Base-by-base conservation (phyloP, 2,797 vertebrate species). In the Bryconaethiops microstoma region DNA sequence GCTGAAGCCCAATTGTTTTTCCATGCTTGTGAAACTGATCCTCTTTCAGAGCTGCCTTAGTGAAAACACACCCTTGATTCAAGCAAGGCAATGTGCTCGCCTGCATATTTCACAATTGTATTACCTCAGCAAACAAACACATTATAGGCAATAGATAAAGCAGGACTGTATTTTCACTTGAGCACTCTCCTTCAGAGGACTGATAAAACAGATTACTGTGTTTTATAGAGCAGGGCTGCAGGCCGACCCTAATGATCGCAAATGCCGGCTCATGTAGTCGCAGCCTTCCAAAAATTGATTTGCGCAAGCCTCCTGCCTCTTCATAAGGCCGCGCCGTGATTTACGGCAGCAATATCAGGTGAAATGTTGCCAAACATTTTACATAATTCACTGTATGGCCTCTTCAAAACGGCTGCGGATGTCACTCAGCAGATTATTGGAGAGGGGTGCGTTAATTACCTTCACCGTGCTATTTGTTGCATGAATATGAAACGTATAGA, bases 291-390 rank as follows among this genome's bases (percentile, higher is more conserved):
- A 86, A 90, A 82, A 82, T 78, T 89, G 90, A 92, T 92, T 92
- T 90, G 91, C 91, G 84, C 87, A 90, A 88, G 76, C 82, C 85
- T 87, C 77, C 82, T 85, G 83, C 86, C 86, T 89, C 87, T 88
- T 89, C 85, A 88, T 91, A 86, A 92, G 92, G 87, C 85, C 82
- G 85, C 79, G 74, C 89, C 86, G 88, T 93, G 92, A 94, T 94
- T 93, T 92, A 93, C 83, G 85, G 89, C 86, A 83, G 90, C 87
- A 92, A 92, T 92, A 92, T 90, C 88, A 89, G 87, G 84, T 87
- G 83, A 88, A 92, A 91, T 91, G 87, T 87, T 83, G 82, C 85
- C 89, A 89, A 88, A 86, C 86, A 87, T 91, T 91, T 92, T 90
- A 90, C 89, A 93, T 92, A 92, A 93, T 92, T 93, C 87, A 90